Evolutionary conservation across 2,797 vertebrate genomes (phyloP), one percentile per base, ranked within the genome.

Genomic region (Helicolenus hilgendorfi): DNA sequence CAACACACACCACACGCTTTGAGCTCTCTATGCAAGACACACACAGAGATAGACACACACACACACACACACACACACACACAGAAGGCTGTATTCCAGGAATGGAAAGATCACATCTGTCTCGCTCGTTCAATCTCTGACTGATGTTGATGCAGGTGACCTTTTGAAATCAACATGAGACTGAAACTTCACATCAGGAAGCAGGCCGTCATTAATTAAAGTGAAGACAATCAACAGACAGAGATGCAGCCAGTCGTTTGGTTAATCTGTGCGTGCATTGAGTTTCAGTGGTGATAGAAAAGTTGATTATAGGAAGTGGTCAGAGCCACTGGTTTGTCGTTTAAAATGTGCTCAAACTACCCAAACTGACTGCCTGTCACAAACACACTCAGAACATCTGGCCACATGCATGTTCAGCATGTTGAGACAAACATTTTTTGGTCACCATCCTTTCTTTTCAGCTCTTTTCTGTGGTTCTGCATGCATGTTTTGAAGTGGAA

Each of bases 51-150:
- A 71, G 22, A 84, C 41, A 22, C 11, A 70, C 11, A 60, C 38
- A 65, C 49, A 58, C 22, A 53, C 38, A 65, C 49, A 58, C 22
- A 84, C 41, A 22, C 11, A 70, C 11, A 60, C 38, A 65, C 49
- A 58, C 22, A 53, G 0, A 35, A 70, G 26, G 49, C 36, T 59
- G 59, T 11, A 35, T 70, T 78, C 49, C 81, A 85, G 77, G 35
- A 83, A 84, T 53, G 69, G 53, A 94, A 94, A 94, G 81, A 92
- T 87, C 93, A 92, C 83, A 81, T 90, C 77, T 77, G 84, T 85
- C 86, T 73, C n/a, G 18, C 53, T 91, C 24, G 56, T 81, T 88
- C 64, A 72, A 33, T 74, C 67, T 79, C 77, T 76, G 45, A 81
- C 60, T 45, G 87, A 91, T 77, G 79, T 29, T 73, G 80, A 92